A percentile compares a stretch with the other conserved stretches of the same genome.
Evolutionary conservation across 2,888 invertebrate species (phyloP).

Genomic region (Cyclophora albipunctata): DNA sequence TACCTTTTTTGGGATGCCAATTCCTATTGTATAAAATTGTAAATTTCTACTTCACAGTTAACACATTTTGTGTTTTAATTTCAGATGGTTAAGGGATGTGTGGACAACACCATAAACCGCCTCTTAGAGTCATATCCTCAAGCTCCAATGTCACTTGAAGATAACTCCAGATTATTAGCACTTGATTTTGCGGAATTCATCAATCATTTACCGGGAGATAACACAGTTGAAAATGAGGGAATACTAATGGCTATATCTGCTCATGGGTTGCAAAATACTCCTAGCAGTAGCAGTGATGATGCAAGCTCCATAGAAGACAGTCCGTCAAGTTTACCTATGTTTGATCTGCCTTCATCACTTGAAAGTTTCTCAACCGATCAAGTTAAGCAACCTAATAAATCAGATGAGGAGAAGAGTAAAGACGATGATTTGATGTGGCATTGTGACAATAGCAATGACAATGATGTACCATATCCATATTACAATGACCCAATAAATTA

Average conservation of each 20-base stretch:
- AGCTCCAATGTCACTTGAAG: constrained; percentile 54
- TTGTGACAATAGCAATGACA: constrained; percentile 27
- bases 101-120: constrained; percentile 82
- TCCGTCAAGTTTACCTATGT: neutral
- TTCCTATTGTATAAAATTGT: too few species aligned
- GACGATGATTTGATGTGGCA: constrained; percentile 9
- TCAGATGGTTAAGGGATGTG: constrained; percentile 77
- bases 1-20: too few species aligned
- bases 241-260: constrained; percentile 84
- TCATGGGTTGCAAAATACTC: constrained; percentile 77
- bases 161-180: constrained; percentile 44
- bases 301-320: constrained; percentile 6
- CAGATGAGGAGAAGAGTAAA: constrained; percentile 23
- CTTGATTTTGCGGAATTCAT: constrained; percentile 71
- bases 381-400: constrained; percentile 14
- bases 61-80: constrained; percentile 14
- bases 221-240: constrained; percentile 80
- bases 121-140: constrained; percentile 78
- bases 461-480: constrained; percentile 23
- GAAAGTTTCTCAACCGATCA: constrained; percentile 36
- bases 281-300: constrained; percentile 28
- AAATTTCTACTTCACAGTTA: too few species aligned
- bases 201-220: constrained; percentile 71
- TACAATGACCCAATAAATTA: constrained; percentile 38
- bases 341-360: constrained; percentile 23